Base-by-base conservation (phyloP, 23 tunicate species). In the Oikopleura dioica region DNA sequence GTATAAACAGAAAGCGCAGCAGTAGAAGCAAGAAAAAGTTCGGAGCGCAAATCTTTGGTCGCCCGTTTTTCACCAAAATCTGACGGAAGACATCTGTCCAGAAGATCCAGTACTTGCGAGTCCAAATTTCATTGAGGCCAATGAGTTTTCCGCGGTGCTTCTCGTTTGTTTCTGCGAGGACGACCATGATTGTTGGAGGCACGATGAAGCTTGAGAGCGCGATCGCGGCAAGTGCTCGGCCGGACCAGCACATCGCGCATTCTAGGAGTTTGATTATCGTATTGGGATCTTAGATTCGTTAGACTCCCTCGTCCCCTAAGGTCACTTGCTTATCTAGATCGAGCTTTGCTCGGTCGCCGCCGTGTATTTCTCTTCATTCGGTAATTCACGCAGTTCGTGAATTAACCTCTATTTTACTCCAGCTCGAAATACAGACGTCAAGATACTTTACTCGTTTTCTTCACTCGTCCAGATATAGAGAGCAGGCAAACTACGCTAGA, bases 21-120 rank as follows among this genome's bases (percentile, higher is more conserved):
- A 28, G 72, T 63, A 12, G 26, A 63, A 16, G 32, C 72, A 24
- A 63, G 33, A 23, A 23, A 63, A 24, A 2, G 26, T 63, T 63
- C 5, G 72, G 16, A 24, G 72, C 72, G 33, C 72, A 63, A 2
- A 63, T 2, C 26, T 63, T 63, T 63, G 72, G 72, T 63, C 72
- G 72, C 9, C 55, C 55, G 21, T 44, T 44, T 44, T 44, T 44
- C 55, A 44, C 55, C 9, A 44, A 44, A 44, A 9, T 9, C 21
- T 44, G 16, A 21, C 55, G 55, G 21, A 44, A 44, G 9, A 44
- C 55, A 9, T 44, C 55, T 9, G 9, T 44, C 55, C 55, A 44
- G 21, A 44, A 44, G 16, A 21, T 44, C 55, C 55, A 44, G 55
- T 44, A 44, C 55, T 44, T 44, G 55, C 55, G 55, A 44, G 55